phyloP scores from a whole-genome alignment of 2,113 vertebrate genomes.

The Rattus norvegicus region GRCr8 NC_086033.1:56639001-56639500 shows the following conservation, averaged over 20 bases:
- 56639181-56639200: neutral
- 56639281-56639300: neutral
- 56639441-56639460: neutral
- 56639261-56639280: neutral
- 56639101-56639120: neutral
- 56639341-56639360: neutral
- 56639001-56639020: neutral
- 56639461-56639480: neutral
- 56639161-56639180: neutral
- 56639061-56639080: neutral
- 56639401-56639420: neutral
- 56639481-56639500: neutral
- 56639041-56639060: neutral
- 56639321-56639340: neutral
- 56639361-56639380: neutral
- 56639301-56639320: neutral
- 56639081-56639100: neutral
- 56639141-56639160: neutral
- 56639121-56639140: neutral
- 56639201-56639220: neutral
- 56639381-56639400: conserved; percentile 21
- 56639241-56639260: neutral
- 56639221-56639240: neutral
- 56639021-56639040: neutral
- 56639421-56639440: neutral